A percentile compares a stretch with the other conserved stretches of the same genome.
These are phyloP conservation scores for Hemithea aestivaria DNA, from an alignment of 2,888 invertebrate species.

Conservation along the genomic window DNA sequence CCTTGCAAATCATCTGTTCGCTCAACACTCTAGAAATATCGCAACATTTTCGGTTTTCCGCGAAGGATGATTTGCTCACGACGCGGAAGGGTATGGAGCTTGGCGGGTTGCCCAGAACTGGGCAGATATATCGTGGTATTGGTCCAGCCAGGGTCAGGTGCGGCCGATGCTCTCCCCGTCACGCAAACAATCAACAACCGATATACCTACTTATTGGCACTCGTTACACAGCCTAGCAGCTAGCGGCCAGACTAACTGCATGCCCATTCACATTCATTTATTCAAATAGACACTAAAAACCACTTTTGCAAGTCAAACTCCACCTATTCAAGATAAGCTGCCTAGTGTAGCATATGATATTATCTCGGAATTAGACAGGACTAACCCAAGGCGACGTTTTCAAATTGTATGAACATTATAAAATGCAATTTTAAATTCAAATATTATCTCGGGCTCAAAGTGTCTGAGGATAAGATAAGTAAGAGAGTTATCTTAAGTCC, in stretches of 20 bases:
- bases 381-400: too few relatives aligned
- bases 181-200: constrained; percentile 39
- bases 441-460: constrained; percentile 50
- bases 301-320: constrained; percentile 2
- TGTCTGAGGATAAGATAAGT: constrained; percentile 62
- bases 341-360: too few relatives aligned
- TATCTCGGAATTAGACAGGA: too few relatives aligned
- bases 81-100: constrained; percentile 67
- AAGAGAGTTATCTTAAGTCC: constrained; percentile 54
- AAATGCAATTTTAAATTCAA: constrained; percentile 32
- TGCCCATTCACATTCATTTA: too few relatives aligned
- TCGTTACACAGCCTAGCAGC: constrained; percentile 21
- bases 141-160: constrained; percentile 78
- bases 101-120: constrained; percentile 61
- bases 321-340: background rate
- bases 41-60: constrained; percentile 36
- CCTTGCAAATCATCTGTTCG: constrained; percentile 11
- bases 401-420: constrained; percentile 24
- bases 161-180: constrained; percentile 68
- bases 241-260: too few relatives aligned
- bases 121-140: constrained; percentile 67
- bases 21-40: constrained; percentile 27
- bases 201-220: constrained; percentile 32
- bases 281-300: too few relatives aligned
- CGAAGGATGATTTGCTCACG: constrained; percentile 57